Conservation (phyloP, 2,888 invertebrate genomes). For the Synergus itoensis region DNA sequence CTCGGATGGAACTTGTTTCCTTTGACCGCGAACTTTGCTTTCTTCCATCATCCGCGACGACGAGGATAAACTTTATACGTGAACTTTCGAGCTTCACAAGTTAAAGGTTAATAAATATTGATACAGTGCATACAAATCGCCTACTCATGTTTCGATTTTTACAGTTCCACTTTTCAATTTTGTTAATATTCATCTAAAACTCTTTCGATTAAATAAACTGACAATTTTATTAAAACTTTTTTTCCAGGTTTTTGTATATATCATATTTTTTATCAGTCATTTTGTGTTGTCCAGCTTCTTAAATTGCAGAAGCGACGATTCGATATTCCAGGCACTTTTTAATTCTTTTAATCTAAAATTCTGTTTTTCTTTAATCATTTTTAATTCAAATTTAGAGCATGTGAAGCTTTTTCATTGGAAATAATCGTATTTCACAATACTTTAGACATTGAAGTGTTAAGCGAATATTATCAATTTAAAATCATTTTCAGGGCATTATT, state of each 20-base stretch:
- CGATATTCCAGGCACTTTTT: neutral
- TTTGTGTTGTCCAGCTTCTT: conserved; percentile 42
- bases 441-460: too few species aligned
- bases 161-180: neutral
- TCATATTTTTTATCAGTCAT: conserved; percentile 8
- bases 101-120: conserved; percentile 24
- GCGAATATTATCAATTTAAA: too few species aligned
- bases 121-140: conserved; percentile 24
- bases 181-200: neutral
- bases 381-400: too few species aligned
- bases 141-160: neutral
- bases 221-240: neutral
- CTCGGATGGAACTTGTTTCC: neutral
- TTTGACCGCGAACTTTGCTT: conserved; percentile 24
- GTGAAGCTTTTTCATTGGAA: too few species aligned
- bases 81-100: conserved; percentile 13
- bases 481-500: too few species aligned
- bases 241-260: conserved; percentile 36
- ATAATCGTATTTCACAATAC: too few species aligned
- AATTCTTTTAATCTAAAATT: too few species aligned
- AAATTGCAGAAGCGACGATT: neutral
- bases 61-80: conserved; percentile 23
- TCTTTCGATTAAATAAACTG: neutral
- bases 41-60: conserved; percentile 3
- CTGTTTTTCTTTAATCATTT: too few species aligned